Base-by-base conservation (phyloP, 2,888 invertebrate species). In the Lysandra coridon region DNA sequence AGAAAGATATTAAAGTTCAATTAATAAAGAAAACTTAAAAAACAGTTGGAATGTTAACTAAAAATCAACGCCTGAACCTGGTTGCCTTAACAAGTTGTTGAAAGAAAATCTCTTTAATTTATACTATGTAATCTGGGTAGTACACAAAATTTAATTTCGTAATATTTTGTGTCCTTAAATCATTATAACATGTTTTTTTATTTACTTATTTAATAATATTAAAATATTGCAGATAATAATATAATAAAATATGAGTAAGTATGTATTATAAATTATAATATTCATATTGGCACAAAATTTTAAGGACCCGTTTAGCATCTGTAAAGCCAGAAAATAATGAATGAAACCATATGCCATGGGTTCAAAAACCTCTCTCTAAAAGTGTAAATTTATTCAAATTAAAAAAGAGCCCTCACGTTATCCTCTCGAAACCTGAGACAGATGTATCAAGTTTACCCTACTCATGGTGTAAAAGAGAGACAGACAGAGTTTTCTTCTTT, bases 311-410 rank as follows among this genome's bases (percentile, higher is more conserved):
- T 44, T 17, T 44, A 23, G 7, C n/a, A 1, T 44, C 74, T 44
- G 44, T 44, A 23, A 78, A 60, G 60, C 23, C 7, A 74, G 33
- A 62, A 73, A 40, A 60, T 60, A 76, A 44, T 77, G 44, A 44
- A 79, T 69, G 76, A 33, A 84, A 84, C 85, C 84, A 84, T 81
- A 82, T 82, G 80, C 82, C 83, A 81, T 81, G 79, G 62, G 91
- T 88, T 91, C 90, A 89, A 87, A 82, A 86, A 90, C 89, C 91
- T 86, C 84, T 84, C 90, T 90, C 90, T 92, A 88, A 91, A 92
- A 91, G 92, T 92, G 92, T 92, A 93, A 93, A 93, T 92, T 92
- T 93, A 93, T 93, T 92, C 89, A 92, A 92, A 92, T 92, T 92
- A 86, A 82, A 91, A 91, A 91, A 92, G 91, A 90, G 89, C 87